Percentiles rank a stretch among this genome's conserved stretches.
phyloP scores from a whole-genome alignment of 2,797 vertebrate genomes.

The Enteromius treurensis region DNA sequence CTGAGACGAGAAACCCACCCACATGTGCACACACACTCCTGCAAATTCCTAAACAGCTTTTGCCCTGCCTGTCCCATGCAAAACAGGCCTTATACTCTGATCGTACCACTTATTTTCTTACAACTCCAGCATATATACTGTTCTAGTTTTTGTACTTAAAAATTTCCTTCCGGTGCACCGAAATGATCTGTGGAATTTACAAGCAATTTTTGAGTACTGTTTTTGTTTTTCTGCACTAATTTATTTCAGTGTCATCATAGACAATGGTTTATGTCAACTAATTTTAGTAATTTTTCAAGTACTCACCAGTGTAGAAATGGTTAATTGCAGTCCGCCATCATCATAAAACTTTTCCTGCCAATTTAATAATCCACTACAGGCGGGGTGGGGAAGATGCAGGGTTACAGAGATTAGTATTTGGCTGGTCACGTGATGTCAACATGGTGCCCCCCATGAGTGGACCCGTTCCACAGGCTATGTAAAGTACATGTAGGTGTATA shows the following conservation, averaged over 20 bases:
- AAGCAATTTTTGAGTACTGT: background rate
- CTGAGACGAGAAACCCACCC: constrained; percentile 30
- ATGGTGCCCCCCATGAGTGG: background rate
- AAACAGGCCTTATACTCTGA: constrained; percentile 45
- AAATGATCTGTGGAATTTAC: background rate
- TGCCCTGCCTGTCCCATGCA: constrained; percentile 20
- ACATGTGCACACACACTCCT: constrained; percentile 8
- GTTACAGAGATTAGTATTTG: background rate
- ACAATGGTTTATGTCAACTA: background rate
- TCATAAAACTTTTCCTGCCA: background rate
- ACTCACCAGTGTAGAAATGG: background rate
- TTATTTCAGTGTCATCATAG: background rate
- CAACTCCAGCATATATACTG: background rate
- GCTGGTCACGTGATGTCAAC: background rate
- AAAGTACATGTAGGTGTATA: background rate
- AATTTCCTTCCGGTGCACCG: background rate
- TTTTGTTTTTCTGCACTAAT: background rate
- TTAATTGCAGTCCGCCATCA: background rate
- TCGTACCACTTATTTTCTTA: constrained; percentile 18
- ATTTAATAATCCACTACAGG: background rate
- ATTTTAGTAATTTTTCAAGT: background rate
- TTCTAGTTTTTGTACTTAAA: background rate
- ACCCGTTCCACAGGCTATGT: background rate
- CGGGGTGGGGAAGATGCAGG: background rate
- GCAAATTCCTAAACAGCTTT: constrained; percentile 54